phyloP scores from a whole-genome alignment of 92 coral and sea anemone genomes.

The Porites lobata region DNA sequence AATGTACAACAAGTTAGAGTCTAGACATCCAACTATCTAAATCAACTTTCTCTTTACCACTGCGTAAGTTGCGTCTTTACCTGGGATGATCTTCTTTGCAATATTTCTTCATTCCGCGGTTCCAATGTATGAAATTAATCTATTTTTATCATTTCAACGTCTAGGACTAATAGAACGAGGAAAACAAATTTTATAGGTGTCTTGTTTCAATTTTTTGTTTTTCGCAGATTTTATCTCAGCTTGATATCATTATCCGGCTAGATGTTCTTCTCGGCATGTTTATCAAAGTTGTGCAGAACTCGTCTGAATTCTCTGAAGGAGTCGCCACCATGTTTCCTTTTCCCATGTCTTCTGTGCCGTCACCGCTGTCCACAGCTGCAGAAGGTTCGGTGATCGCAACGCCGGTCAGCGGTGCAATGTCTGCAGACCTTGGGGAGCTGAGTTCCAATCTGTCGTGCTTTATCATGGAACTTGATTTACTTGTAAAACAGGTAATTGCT shows the following conservation, averaged over 20 bases:
- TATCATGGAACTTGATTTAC: slow-evolving; percentile 93
- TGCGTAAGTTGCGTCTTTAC: too few species aligned
- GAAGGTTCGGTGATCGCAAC: slow-evolving; percentile 57
- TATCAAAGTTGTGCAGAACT: slow-evolving; percentile 85
- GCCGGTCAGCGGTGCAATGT: slow-evolving; percentile 70
- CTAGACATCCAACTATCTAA: too few species aligned
- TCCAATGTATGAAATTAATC: too few species aligned
- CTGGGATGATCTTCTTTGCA: too few species aligned
- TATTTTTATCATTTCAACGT: too few species aligned
- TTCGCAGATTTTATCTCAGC: slow-evolving; percentile 88
- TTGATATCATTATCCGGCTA: slow-evolving; percentile 87
- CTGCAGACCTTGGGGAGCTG: slow-evolving; percentile 74
- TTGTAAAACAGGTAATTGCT: slow-evolving; percentile 91
- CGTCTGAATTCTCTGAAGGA: slow-evolving; percentile 76
- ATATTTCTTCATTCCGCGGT: too few species aligned
- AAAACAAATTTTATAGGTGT: too few species aligned
- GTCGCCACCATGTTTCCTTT: slow-evolving; percentile 90
- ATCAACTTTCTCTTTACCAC: too few species aligned
- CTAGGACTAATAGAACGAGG: not conserved
- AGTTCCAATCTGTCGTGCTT: slow-evolving; percentile 92
- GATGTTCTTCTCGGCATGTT: slow-evolving; percentile 92
- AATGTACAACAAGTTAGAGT: too few species aligned
- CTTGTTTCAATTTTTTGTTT: not conserved
- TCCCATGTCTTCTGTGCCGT: slow-evolving; percentile 63
- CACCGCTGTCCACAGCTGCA: slow-evolving; percentile 48